Evolutionary conservation across 2,113 vertebrate genomes (phyloP).

Genomic region (Labeo rohita): DNA sequence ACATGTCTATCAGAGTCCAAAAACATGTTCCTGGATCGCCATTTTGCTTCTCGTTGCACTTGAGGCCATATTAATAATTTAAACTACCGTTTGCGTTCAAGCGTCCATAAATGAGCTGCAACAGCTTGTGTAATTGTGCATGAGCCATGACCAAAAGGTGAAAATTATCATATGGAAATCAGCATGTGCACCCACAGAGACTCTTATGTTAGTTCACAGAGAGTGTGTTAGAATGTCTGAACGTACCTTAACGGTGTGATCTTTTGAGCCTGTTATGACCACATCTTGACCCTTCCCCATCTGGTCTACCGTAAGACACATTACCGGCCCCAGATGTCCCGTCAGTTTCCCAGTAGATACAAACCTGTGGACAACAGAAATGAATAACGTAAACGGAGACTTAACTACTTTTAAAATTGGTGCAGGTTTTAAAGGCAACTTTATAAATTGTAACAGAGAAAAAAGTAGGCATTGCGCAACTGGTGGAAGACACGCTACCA

Average conservation of each 20-base stretch:
- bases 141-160: slow-evolving; percentile 42
- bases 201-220: not conserved
- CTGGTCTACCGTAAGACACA: slow-evolving; percentile 91
- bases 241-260: slow-evolving; percentile 91
- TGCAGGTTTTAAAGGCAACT: no score
- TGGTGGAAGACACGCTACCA: no score
- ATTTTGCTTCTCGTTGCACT: slow-evolving; percentile 11
- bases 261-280: slow-evolving; percentile 97
- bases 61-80: slow-evolving; percentile 31
- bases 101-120: slow-evolving; percentile 6
- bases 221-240: slow-evolving; percentile 1
- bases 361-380: slow-evolving; percentile 77
- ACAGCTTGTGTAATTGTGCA: slow-evolving; percentile 25
- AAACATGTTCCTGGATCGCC: slow-evolving; percentile 9
- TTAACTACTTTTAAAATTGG: no score
- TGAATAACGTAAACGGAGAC: not conserved
- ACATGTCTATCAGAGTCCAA: not conserved
- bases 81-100: slow-evolving; percentile 36
- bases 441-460: no score
- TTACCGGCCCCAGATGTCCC: slow-evolving; percentile 91
- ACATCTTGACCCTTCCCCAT: slow-evolving; percentile 88
- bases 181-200: slow-evolving; percentile 1
- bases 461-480: no score
- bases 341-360: slow-evolving; percentile 94
- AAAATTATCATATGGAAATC: slow-evolving; percentile 35